A percentile compares a stretch with the other conserved stretches of the same genome.
Evolutionary conservation across 2,888 invertebrate genomes (phyloP).

Genomic region (Gisinianus flammeolus): DNA sequence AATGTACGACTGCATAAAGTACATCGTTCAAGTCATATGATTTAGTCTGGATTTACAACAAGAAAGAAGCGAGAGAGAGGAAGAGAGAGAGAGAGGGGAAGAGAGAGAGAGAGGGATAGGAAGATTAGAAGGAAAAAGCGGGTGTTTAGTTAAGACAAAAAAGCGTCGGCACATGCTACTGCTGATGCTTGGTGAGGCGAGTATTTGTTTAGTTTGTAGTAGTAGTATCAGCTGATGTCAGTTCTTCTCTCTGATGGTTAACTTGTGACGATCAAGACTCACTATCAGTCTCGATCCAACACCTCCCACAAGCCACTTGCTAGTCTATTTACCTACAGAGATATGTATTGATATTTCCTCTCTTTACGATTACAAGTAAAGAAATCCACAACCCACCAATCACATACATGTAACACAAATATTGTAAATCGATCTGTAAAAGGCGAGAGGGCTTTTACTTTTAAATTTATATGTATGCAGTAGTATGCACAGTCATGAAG

Average conservation of each 20-base stretch:
- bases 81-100: background rate
- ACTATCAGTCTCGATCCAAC: background rate
- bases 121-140: background rate
- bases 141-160: background rate
- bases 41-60: background rate
- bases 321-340: background rate
- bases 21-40: background rate
- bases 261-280: constrained; percentile 18
- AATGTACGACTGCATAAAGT: too few species aligned
- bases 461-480: background rate
- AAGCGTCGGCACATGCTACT: background rate
- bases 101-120: too few species aligned
- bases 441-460: background rate
- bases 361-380: background rate
- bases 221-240: constrained; percentile 12
- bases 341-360: background rate
- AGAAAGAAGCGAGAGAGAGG: too few species aligned
- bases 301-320: background rate
- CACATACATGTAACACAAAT: background rate
- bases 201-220: background rate
- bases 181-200: background rate
- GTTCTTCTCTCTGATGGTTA: background rate
- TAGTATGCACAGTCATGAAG: background rate
- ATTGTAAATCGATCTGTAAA: background rate
- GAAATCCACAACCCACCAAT: background rate